Conservation (phyloP, 2,113 vertebrate genomes). For the Marmota monax region DNA sequence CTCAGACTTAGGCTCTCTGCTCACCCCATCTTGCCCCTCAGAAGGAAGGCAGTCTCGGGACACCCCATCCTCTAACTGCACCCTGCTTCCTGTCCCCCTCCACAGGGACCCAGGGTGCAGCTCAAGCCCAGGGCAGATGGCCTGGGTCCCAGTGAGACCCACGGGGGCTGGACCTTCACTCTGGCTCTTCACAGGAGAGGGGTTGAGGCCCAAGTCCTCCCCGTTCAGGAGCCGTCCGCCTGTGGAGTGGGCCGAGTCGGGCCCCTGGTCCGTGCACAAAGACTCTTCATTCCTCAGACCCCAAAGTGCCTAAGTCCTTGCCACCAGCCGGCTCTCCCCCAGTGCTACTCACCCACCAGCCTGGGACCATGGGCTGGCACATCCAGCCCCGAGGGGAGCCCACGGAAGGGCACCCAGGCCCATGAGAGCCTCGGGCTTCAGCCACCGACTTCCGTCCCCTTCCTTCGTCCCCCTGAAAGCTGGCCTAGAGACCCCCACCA, state of each 20-base stretch:
- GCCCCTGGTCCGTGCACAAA: too few species aligned
- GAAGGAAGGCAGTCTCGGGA: background rate
- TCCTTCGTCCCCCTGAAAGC: background rate
- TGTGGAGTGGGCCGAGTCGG: too few species aligned
- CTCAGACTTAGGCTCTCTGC: background rate
- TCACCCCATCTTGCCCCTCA: background rate
- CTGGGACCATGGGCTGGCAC: too few species aligned
- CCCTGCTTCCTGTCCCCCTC: too few species aligned
- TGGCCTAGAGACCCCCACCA: too few species aligned
- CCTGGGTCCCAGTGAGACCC: background rate
- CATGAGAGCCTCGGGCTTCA: too few species aligned
- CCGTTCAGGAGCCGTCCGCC: too few species aligned
- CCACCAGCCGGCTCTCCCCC: too few species aligned
- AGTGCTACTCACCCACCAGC: background rate
- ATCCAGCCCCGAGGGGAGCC: too few species aligned
- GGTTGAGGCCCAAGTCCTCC: too few species aligned
- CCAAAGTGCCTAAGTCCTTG: background rate
- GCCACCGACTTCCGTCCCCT: background rate
- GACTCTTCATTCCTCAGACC: background rate
- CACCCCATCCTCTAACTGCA: too few species aligned
- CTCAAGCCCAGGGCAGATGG: background rate
- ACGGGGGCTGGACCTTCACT: background rate
- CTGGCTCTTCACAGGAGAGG: background rate
- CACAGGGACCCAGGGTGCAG: background rate
- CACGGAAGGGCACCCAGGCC: too few species aligned